Evolutionary conservation across 2,797 vertebrate species (phyloP).

Genomic region (Poecilia picta): DNA sequence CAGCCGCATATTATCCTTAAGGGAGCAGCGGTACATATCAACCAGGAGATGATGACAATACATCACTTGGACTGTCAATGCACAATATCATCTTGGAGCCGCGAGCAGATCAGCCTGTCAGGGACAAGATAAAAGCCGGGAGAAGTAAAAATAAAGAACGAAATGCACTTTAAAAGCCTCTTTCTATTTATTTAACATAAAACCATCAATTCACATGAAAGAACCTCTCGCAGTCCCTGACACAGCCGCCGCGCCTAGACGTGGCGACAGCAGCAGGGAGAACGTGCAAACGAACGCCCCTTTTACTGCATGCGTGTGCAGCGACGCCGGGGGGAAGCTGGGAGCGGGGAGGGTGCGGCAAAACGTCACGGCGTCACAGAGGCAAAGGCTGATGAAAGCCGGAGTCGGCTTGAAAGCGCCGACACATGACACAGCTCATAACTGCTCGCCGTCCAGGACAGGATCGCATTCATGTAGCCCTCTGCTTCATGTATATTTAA

Average conservation of each 20-base stretch:
- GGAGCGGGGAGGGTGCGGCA: constrained; percentile 55
- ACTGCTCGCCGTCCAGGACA: constrained; percentile 69
- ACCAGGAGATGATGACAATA: constrained; percentile 49
- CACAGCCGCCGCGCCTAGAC: constrained; percentile 63
- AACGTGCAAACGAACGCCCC: constrained; percentile 63
- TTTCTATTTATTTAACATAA: constrained; percentile 15
- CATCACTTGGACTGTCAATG: constrained; percentile 56
- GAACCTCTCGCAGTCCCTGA: constrained; percentile 38
- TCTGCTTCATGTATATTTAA: constrained; percentile 76
- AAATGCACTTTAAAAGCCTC: constrained; percentile 8
- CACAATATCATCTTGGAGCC: constrained; percentile 33
- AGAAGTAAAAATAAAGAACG: not conserved
- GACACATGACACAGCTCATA: constrained; percentile 78
- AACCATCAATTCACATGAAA: constrained; percentile 46
- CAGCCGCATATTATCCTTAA: constrained; percentile 50
- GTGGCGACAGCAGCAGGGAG: constrained; percentile 58
- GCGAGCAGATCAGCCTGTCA: constrained; percentile 29
- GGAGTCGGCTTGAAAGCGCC: constrained; percentile 54
- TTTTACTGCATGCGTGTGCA: constrained; percentile 64
- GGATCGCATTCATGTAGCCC: constrained; percentile 60
- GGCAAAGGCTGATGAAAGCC: constrained; percentile 71
- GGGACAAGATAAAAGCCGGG: constrained; percentile 3
- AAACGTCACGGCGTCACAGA: constrained; percentile 69
- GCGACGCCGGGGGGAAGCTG: constrained; percentile 60
- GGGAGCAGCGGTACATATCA: constrained; percentile 58